Base-by-base conservation (phyloP, 2,888 invertebrate species). In the Dryobotodes eremita region DNA sequence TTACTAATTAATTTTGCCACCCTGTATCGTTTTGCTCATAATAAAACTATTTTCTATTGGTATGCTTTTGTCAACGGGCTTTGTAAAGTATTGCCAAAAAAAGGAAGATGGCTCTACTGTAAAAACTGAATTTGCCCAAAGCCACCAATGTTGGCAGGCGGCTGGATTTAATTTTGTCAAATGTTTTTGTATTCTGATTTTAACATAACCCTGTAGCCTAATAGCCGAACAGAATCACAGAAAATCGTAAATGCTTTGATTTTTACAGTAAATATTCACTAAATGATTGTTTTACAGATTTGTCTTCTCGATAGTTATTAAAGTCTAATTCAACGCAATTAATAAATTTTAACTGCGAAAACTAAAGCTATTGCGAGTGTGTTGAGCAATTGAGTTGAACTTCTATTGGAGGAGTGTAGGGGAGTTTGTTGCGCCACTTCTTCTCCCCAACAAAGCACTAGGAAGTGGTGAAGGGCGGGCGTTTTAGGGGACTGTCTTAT, bases 331-430 rank as follows among this genome's bases (percentile, higher is more conserved):
- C 0, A 36, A 69, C 15, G 10, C 20, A 26, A 36, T 68, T 0
- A 42, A 64, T 65, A 15, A 42, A 59, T 5, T 64, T 48, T 11
- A 59, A 36, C 17, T 48, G n/a, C 69, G 23, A 70, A 74, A 65
- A 79, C 50, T 15, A 71, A 71, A 72, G 79, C 50, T 66, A 31
- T 66, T 79, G 79, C 50, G 61, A 68, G 2, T 77, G 36, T 57
- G 15, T 15, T 11, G 50, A 31, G 4, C 3, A 46, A 31, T n/a
- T n/a, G 23, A 17, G 23, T n/a, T 68, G 20, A 59, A 66, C 0
- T 59, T 48, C 20, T 50, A 20, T 20, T 71, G n/a, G 31, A 36
- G 31, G 31, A 36, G 31, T 36, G 31, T 36, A 36, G 31, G 31
- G 31, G 31, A 36, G 31, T 36, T 36, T 36, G 31, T 36, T 36